Percentiles rank a stretch among this genome's conserved stretches.
Conservation (phyloP, 2,888 invertebrate species). For the Cenopis cana region DNA sequence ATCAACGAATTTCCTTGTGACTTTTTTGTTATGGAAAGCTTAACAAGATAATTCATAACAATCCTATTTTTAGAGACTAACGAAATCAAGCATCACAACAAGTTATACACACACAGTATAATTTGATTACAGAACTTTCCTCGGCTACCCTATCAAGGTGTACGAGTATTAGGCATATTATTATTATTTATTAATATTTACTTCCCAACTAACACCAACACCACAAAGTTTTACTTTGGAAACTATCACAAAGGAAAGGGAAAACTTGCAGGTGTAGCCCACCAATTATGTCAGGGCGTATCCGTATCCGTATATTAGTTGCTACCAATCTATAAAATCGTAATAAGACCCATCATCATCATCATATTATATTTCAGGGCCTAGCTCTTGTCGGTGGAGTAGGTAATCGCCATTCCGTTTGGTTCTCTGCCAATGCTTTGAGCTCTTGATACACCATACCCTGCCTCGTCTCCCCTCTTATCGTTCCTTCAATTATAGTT, state of each 20-base stretch:
- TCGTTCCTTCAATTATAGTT: too few relatives aligned
- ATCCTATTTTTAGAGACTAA: background rate
- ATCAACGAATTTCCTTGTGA: background rate
- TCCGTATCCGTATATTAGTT: background rate
- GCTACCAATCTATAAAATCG: too few relatives aligned
- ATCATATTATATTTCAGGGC: too few relatives aligned
- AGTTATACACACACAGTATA: background rate
- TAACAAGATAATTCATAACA: too few relatives aligned
- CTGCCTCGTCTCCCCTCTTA: too few relatives aligned
- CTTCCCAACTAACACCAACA: conserved; percentile 7
- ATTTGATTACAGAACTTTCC: background rate
- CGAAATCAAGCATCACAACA: background rate
- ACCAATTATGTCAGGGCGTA: conserved; percentile 4
- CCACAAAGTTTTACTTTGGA: conserved; percentile 1
- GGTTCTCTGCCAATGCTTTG: too few relatives aligned
- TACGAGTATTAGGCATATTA: background rate
- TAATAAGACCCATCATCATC: too few relatives aligned
- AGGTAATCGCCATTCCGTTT: too few relatives aligned
- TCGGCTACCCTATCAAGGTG: background rate
- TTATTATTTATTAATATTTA: conserved; percentile 10
- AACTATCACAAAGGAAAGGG: conserved; percentile 13
- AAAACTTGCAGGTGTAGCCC: conserved; percentile 13
- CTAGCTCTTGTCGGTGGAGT: too few relatives aligned
- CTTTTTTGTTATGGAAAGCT: too few relatives aligned
- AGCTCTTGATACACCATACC: too few relatives aligned